A percentile compares a stretch with the other conserved stretches of the same genome.
These are phyloP conservation scores for Colinus virginianus DNA, from an alignment of 2,113 vertebrate species.

Conservation along the genomic window DNA sequence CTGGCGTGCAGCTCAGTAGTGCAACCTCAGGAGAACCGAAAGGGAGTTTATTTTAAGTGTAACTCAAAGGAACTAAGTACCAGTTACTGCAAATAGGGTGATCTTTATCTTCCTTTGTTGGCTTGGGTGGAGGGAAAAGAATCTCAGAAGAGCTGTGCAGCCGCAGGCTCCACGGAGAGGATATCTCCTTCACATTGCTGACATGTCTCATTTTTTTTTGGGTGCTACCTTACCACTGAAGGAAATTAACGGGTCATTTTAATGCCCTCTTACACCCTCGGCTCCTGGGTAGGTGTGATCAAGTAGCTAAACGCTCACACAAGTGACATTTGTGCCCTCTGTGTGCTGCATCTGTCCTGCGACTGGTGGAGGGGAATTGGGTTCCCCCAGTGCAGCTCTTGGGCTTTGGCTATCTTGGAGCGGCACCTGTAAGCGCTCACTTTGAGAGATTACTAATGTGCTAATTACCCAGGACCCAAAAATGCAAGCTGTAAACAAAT, in stretches of 20 bases:
- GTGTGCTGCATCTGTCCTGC: background rate
- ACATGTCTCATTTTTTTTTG: slow-evolving; percentile 87
- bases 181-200: slow-evolving; percentile 85
- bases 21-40: slow-evolving; percentile 52
- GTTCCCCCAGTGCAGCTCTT: slow-evolving; percentile 15
- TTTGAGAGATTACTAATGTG: slow-evolving; percentile 91
- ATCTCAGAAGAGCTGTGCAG: slow-evolving; percentile 71
- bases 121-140: slow-evolving; percentile 66
- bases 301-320: slow-evolving; percentile 7
- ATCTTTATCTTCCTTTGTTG: slow-evolving; percentile 79
- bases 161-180: slow-evolving; percentile 70
- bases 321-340: slow-evolving; percentile 23
- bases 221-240: slow-evolving; percentile 60
- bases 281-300: slow-evolving; percentile 53
- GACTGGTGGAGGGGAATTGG: background rate
- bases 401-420: slow-evolving; percentile 24
- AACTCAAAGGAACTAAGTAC: slow-evolving; percentile 78
- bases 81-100: slow-evolving; percentile 72
- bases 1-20: slow-evolving; percentile 12
- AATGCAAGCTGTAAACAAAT: slow-evolving; percentile 97
- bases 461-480: slow-evolving; percentile 91
- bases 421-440: slow-evolving; percentile 96
- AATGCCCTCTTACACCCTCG: slow-evolving; percentile 36
- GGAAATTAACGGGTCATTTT: slow-evolving; percentile 60
- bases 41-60: slow-evolving; percentile 75